phyloP scores from a whole-genome alignment of 1,140 invertebrate species.

The Druon quercuslanigerum region DNA sequence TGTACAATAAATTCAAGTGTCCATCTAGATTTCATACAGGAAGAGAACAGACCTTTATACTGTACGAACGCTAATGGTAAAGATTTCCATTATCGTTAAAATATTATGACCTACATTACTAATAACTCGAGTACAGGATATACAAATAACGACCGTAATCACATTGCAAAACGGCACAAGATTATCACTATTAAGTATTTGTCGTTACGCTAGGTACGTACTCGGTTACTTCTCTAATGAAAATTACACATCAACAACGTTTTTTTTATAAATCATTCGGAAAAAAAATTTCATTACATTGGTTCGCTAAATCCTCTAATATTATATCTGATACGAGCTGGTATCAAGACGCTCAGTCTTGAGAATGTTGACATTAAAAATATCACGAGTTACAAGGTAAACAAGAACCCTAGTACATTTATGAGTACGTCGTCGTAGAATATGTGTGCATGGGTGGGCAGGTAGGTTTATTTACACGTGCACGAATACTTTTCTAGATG shows the following conservation, averaged over 20 bases:
- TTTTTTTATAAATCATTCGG: background rate
- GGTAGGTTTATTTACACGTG: constrained; percentile 31
- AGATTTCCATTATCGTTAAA: constrained; percentile 27
- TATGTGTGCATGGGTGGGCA: background rate
- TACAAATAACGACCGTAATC: constrained; percentile 38
- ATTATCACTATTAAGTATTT: constrained; percentile 22
- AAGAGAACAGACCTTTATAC: constrained; percentile 13
- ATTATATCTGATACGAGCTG: constrained; percentile 26
- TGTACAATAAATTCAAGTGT: constrained; percentile 19
- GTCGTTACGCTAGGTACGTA: constrained; percentile 30
- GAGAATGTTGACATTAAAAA: constrained; percentile 47
- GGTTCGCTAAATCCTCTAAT: background rate
- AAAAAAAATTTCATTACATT: constrained; percentile 30
- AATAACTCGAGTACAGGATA: constrained; percentile 24
- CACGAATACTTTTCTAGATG: constrained; percentile 37
- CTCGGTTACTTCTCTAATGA: too few relatives aligned
- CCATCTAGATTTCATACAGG: constrained; percentile 15
- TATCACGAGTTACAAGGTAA: constrained; percentile 44
- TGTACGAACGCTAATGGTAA: background rate
- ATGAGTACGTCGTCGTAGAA: background rate
- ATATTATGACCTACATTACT: constrained; percentile 12
- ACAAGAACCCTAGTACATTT: constrained; percentile 32
- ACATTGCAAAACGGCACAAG: constrained; percentile 39
- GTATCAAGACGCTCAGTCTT: constrained; percentile 4
- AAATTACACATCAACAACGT: too few relatives aligned